A percentile compares a stretch with the other conserved stretches of the same genome.
These are phyloP conservation scores for Dolichoris vasculosae DNA, from an alignment of 1,140 invertebrate genomes.

Conservation along the genomic window DNA sequence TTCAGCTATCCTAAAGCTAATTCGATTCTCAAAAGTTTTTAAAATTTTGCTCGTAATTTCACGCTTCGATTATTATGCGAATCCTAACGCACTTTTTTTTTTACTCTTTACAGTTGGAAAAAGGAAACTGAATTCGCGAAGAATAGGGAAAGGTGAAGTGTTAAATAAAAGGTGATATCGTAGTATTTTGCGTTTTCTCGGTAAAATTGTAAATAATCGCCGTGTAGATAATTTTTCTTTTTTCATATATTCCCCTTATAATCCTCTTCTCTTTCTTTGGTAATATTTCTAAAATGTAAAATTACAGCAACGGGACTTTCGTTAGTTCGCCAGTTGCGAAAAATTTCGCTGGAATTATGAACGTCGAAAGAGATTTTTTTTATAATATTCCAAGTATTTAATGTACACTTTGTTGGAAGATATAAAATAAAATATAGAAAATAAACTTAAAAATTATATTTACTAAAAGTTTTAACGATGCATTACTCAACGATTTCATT, in stretches of 20 bases:
- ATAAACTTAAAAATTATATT: not conserved
- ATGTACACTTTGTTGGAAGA: not conserved
- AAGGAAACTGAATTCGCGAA: not conserved
- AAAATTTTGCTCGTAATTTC: not conserved
- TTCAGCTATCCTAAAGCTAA: too few species aligned
- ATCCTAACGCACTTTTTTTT: too few species aligned
- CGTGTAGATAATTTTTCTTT: not conserved
- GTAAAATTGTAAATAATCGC: not conserved
- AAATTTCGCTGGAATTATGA: not conserved
- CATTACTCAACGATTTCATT: not conserved
- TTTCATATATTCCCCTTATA: not conserved
- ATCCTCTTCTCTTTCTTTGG: not conserved
- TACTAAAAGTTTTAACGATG: not conserved
- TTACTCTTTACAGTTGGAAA: not conserved
- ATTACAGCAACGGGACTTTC: not conserved
- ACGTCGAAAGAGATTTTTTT: not conserved
- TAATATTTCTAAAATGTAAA: constrained; percentile 17
- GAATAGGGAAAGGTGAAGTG: not conserved
- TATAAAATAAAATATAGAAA: too few species aligned
- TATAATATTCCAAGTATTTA: not conserved
- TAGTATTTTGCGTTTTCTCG: not conserved
- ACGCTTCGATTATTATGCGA: too few species aligned
- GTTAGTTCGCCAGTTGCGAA: not conserved
- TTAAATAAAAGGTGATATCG: not conserved
- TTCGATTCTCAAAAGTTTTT: not conserved